phyloP scores from a whole-genome alignment of 1,140 invertebrate species.

The Lasioglossum baleicum region DNA sequence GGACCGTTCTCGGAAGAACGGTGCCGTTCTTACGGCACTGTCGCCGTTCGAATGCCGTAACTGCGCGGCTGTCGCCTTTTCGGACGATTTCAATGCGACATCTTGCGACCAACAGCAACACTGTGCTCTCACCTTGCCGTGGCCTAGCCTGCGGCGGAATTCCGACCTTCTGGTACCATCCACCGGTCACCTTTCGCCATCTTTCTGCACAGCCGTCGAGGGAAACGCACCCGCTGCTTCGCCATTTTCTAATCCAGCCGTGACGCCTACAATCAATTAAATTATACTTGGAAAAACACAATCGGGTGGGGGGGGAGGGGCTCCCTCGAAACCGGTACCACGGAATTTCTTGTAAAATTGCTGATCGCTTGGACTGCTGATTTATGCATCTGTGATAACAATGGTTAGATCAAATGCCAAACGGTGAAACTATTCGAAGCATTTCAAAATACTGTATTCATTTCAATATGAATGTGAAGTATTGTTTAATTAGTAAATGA shows the following conservation, averaged over 20 bases:
- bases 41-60: slow-evolving; percentile 38
- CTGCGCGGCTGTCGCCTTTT: slow-evolving; percentile 31
- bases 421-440: too few relatives aligned
- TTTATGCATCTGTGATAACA: too few relatives aligned
- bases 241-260: neutral
- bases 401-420: too few relatives aligned
- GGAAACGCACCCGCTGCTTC: neutral
- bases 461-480: too few relatives aligned
- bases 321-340: too few relatives aligned
- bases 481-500: too few relatives aligned
- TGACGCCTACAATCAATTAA: neutral
- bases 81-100: slow-evolving; percentile 61
- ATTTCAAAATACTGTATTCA: too few relatives aligned
- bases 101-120: slow-evolving; percentile 62
- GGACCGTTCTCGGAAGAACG: neutral
- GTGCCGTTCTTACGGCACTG: slow-evolving; percentile 56
- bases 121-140: slow-evolving; percentile 74
- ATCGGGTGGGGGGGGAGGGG: too few relatives aligned
- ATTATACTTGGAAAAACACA: neutral
- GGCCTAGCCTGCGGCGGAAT: slow-evolving; percentile 77
- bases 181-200: slow-evolving; percentile 56
- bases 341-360: too few relatives aligned
- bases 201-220: neutral
- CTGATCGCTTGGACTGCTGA: too few relatives aligned
- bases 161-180: slow-evolving; percentile 65